Conservation (phyloP, 1,140 invertebrate genomes). For the Acromyrmex heyeri region DNA sequence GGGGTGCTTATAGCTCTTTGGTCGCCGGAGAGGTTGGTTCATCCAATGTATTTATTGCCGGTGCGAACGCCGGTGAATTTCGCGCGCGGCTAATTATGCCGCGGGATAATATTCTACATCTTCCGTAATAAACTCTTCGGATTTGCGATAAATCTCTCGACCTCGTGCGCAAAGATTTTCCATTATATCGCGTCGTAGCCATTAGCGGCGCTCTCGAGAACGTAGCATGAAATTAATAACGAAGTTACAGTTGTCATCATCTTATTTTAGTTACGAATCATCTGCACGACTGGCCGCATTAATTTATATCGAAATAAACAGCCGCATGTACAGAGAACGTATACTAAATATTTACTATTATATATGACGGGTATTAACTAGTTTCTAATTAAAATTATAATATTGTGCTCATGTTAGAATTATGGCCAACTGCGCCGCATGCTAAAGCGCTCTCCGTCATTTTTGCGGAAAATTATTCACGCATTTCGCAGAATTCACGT, state of each 20-base stretch:
- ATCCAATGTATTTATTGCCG: neutral
- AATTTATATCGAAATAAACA: slow-evolving; percentile 44
- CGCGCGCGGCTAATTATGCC: slow-evolving; percentile 40
- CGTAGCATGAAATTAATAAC: slow-evolving; percentile 50
- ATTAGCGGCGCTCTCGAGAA: slow-evolving; percentile 18
- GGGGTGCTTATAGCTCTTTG: neutral
- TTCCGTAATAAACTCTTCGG: slow-evolving; percentile 31
- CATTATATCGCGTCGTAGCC: slow-evolving; percentile 17
- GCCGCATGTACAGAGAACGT: neutral
- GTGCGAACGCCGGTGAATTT: neutral
- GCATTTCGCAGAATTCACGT: neutral
- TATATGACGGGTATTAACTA: slow-evolving; percentile 33
- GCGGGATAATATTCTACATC: slow-evolving; percentile 35
- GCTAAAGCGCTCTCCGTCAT: neutral
- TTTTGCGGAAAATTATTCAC: slow-evolving; percentile 22
- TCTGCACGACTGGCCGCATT: neutral
- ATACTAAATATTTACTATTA: slow-evolving; percentile 31
- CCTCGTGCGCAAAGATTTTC: slow-evolving; percentile 40
- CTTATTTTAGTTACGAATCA: slow-evolving; percentile 40
- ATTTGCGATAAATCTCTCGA: slow-evolving; percentile 48
- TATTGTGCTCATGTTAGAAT: slow-evolving; percentile 30
- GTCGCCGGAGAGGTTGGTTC: neutral
- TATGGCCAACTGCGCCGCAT: neutral
- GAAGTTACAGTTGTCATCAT: slow-evolving; percentile 24
- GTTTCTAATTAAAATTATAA: slow-evolving; percentile 57